phyloP scores from a whole-genome alignment of 92 coral and sea anemone species.

The Virgularia gustaviana region DNA sequence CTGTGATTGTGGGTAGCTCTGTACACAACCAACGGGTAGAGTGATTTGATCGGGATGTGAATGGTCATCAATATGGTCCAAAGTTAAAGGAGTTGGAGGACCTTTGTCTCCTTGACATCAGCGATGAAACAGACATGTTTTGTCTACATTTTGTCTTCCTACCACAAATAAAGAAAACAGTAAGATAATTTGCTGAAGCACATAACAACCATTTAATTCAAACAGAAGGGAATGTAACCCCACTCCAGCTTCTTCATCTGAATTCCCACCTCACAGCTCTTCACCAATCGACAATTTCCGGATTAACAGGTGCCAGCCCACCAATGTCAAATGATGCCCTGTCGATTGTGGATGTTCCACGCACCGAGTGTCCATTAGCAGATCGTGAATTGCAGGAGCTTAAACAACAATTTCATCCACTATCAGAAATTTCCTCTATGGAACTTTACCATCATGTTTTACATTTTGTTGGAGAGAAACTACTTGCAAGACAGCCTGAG shows the following conservation, averaged over 20 bases:
- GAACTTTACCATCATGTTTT: background rate
- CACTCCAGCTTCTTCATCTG: background rate
- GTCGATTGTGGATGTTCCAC: background rate
- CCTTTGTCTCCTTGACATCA: background rate
- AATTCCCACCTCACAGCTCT: background rate
- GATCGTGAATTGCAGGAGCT: background rate
- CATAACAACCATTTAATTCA: background rate
- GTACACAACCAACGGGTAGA: conserved; percentile 7
- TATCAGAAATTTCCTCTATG: conserved; percentile 2
- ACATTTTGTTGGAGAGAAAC: background rate
- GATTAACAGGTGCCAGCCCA: background rate
- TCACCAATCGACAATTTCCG: background rate
- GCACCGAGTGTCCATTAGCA: background rate
- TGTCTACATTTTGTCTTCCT: conserved; percentile 3
- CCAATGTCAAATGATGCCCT: background rate
- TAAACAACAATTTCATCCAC: background rate
- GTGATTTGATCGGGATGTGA: background rate
- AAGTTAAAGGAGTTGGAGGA: background rate
- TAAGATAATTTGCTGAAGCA: background rate
- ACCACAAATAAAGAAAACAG: conserved; percentile 1
- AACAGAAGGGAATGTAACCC: background rate
- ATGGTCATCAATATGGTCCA: background rate
- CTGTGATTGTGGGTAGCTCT: background rate
- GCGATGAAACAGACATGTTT: conserved; percentile 10
- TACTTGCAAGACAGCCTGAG: background rate